These are phyloP conservation scores for Lampris megalopsis DNA, from an alignment of 2,113 vertebrate species.

Conservation along the genomic window DNA sequence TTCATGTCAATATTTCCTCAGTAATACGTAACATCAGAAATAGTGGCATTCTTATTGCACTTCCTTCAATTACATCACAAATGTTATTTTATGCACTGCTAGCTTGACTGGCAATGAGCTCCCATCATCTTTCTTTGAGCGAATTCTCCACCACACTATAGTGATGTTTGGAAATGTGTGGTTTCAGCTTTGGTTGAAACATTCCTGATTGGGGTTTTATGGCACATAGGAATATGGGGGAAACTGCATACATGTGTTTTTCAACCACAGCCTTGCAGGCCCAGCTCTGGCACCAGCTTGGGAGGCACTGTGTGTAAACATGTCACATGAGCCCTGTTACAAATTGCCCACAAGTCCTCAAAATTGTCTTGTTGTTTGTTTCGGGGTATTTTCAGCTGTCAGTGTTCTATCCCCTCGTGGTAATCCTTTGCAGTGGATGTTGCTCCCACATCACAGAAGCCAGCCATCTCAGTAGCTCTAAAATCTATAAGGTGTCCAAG, in stretches of 20 bases:
- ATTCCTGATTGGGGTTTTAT: slow-evolving; percentile 34
- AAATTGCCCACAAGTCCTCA: not conserved
- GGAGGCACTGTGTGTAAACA: slow-evolving; percentile 39
- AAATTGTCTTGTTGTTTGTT: not conserved
- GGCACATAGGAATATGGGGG: slow-evolving; percentile 11
- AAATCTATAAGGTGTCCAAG: too few species aligned
- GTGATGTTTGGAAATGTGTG: slow-evolving; percentile 24
- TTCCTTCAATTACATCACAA: not conserved
- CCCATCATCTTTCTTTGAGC: slow-evolving; percentile 19
- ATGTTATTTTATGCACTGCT: slow-evolving; percentile 16
- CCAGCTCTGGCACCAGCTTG: not conserved
- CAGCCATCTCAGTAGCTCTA: too few species aligned
- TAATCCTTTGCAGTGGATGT: too few species aligned
- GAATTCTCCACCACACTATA: slow-evolving; percentile 31
- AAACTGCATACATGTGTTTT: slow-evolving; percentile 24
- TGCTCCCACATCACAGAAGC: too few species aligned
- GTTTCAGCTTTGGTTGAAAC: slow-evolving; percentile 8
- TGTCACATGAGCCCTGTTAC: slow-evolving; percentile 24
- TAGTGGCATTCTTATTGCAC: not conserved
- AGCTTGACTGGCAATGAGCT: slow-evolving; percentile 9
- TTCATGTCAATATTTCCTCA: slow-evolving; percentile 6
- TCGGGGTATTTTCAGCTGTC: not conserved
- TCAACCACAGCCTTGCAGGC: slow-evolving; percentile 16
- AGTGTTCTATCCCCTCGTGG: not conserved
- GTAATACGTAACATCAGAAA: slow-evolving; percentile 6